Conservation (phyloP, 2,797 vertebrate species). For the Acanthurus lineatus region DNA sequence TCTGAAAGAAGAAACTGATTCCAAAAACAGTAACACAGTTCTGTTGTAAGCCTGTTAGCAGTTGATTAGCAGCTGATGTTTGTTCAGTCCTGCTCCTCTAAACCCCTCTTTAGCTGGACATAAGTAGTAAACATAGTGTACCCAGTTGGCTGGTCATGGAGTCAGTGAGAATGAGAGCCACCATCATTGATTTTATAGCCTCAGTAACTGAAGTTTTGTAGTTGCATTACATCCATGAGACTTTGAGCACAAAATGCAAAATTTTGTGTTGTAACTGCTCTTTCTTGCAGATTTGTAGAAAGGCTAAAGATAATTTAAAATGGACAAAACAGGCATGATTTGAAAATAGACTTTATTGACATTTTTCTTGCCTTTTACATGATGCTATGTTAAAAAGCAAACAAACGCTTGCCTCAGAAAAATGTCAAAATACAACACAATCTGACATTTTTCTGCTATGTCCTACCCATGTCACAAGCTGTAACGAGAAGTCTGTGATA, state of each 20-base stretch:
- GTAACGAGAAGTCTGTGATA: not conserved
- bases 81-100: constrained; percentile 18
- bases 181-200: too few species aligned
- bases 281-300: not conserved
- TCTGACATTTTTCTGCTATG: not conserved
- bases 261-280: not conserved
- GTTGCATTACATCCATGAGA: not conserved
- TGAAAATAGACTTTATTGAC: constrained; percentile 71
- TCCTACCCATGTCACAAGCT: not conserved
- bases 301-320: not conserved
- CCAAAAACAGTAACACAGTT: not conserved
- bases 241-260: not conserved
- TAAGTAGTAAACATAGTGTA: not conserved
- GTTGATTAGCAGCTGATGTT: constrained; percentile 42
- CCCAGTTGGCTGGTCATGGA: not conserved
- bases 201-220: too few species aligned
- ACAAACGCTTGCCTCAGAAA: not conserved
- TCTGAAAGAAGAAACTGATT: not conserved
- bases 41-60: constrained; percentile 46
- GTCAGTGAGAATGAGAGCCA: not conserved
- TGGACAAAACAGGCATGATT: constrained; percentile 20
- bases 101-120: constrained; percentile 19
- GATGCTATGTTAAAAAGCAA: constrained; percentile 34
- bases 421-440: not conserved
- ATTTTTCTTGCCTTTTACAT: constrained; percentile 24